phyloP scores from a whole-genome alignment of 2,113 vertebrate species.

The Campylomormyrus tamandua region DNA sequence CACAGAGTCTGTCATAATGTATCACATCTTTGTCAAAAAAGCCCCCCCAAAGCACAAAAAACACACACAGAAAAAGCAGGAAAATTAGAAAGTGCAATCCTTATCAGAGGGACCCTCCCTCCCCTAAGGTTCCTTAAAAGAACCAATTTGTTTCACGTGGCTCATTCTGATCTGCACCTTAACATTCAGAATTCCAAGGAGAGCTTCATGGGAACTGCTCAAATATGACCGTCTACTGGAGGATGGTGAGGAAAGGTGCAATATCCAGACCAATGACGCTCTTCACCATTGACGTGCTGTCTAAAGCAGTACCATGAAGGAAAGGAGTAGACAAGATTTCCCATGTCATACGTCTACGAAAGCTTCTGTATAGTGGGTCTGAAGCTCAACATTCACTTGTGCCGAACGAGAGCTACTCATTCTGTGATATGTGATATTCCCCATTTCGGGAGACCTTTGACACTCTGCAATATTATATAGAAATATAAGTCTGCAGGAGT shows the following conservation, averaged over 20 bases:
- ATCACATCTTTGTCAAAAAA: conserved; percentile 28
- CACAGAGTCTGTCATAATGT: conserved; percentile 26
- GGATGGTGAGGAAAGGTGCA: neutral
- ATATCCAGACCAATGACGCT: neutral
- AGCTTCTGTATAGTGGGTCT: neutral
- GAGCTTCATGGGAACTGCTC: neutral
- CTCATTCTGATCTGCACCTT: conserved; percentile 61
- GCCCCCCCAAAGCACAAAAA: neutral
- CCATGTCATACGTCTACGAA: neutral
- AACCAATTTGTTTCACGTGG: conserved; percentile 44
- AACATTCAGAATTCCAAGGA: conserved; percentile 22
- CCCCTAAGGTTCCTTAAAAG: conserved; percentile 37
- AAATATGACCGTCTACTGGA: neutral
- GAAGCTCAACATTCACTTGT: neutral
- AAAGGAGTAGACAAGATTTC: neutral
- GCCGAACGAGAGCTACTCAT: neutral
- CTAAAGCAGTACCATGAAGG: neutral
- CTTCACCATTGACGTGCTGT: neutral
- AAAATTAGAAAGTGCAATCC: conserved; percentile 51
- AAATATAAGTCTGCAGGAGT: neutral
- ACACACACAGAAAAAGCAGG: conserved; percentile 29
- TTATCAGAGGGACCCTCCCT: conserved; percentile 42
- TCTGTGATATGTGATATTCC: neutral
- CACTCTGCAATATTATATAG: neutral
- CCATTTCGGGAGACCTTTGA: neutral